Conservation (phyloP, 2,113 vertebrate species). For the Tychaedon coryphoeus region DNA sequence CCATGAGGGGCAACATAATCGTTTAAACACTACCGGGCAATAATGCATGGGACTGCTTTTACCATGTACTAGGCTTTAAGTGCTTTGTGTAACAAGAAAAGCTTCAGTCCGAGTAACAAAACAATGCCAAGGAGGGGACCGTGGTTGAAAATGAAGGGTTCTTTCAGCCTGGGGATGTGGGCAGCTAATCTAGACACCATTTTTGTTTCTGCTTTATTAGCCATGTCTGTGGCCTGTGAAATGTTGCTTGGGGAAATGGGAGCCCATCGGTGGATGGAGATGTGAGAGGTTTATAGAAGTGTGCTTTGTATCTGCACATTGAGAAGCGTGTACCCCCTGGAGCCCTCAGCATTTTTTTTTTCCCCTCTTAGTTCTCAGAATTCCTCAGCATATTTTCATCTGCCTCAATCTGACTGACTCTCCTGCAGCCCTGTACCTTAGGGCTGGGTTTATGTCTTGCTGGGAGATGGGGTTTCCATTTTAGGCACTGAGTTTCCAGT, state of each 20-base stretch:
- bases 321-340: background rate
- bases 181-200: background rate
- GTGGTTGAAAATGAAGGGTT: background rate
- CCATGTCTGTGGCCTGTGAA: background rate
- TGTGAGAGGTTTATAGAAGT: background rate
- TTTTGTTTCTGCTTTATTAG: background rate
- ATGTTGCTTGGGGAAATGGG: background rate
- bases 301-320: background rate
- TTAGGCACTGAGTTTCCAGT: background rate
- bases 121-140: background rate
- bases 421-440: background rate
- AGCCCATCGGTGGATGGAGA: accelerated
- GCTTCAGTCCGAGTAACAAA: background rate
- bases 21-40: background rate
- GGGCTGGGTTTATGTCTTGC: background rate
- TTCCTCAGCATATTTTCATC: background rate
- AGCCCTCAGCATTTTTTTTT: accelerated
- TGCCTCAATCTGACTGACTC: background rate
- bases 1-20: background rate
- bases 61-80: background rate
- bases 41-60: background rate
- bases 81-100: background rate
- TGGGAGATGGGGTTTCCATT: background rate
- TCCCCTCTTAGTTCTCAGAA: background rate
- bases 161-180: background rate